Base-by-base conservation (phyloP, 2,113 vertebrate genomes). In the Bubo bubo region DNA sequence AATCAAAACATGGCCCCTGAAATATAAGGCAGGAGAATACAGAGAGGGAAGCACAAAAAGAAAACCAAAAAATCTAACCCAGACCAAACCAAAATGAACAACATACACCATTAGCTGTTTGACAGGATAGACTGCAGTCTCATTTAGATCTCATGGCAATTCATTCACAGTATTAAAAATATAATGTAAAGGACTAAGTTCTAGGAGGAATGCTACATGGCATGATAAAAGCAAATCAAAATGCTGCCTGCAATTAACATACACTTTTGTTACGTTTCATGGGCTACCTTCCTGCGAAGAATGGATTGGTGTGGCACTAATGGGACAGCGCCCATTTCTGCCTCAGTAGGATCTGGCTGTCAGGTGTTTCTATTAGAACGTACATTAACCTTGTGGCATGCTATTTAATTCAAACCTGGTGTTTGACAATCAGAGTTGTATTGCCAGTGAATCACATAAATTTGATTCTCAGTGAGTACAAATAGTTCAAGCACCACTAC, bases 101-200 rank as follows among this genome's bases (percentile, higher is more conserved):
- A 27, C 0, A 0, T 13, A 14, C 2, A 47, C 10, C 0, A 14
- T 64, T 35, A 37, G 6, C 15, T 60, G 3, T 4, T 26, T 68
- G 9, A 23, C 58, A 14, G 8, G 10, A 62, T 18, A 72, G 14
- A 60, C 23, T 64, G 30, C 12, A 79, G 8, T 52, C 4, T 43
- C 6, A 49, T 56, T 64, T 82, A 73, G 3, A 1, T 72, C 14
- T 79, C 6, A 18, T 5, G 12, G 5, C 4, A 70, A 58, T 77
- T 71, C 1, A 26, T 82, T 81, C 9, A 8, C 10, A 35, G 6
- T 26, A 50, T 35, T 53, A 55, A 93, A 80, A 72, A 59, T 14
- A 66, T 2, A 26, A 16, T 5, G 3, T 12, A 12, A 84, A 77
- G 19, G 1, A 30, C 34, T 60, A 50, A 24, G 8, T 34, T 68